These are phyloP conservation scores for Leptobrachium leishanense DNA, from an alignment of 2,113 vertebrate species.

Conservation along the genomic window DNA sequence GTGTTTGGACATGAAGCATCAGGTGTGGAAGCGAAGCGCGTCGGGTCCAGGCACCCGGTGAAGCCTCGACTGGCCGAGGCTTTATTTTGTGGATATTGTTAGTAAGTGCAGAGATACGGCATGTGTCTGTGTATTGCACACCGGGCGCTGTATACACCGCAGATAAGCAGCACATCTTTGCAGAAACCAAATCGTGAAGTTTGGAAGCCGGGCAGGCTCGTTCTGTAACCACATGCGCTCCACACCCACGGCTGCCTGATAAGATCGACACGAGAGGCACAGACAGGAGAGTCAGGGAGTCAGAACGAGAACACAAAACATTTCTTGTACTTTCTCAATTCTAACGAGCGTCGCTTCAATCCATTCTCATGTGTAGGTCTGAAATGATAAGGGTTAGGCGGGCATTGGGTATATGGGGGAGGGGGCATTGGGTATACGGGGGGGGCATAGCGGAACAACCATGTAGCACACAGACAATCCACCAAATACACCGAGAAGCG, in stretches of 20 bases:
- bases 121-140: too few species aligned
- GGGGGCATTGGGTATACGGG: not conserved
- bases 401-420: not conserved
- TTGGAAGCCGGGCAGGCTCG: not conserved
- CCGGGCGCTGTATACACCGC: not conserved
- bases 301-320: not conserved
- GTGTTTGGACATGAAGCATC: too few species aligned
- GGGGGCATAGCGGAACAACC: not conserved
- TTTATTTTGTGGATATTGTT: too few species aligned
- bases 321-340: not conserved
- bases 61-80: too few species aligned
- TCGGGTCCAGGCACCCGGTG: too few species aligned
- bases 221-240: not conserved
- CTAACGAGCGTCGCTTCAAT: not conserved
- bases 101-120: too few species aligned
- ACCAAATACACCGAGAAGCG: too few species aligned
- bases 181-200: not conserved
- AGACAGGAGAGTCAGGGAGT: not conserved
- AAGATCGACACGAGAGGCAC: not conserved
- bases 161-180: not conserved
- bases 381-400: too few species aligned
- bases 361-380: not conserved
- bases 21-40: too few species aligned
- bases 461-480: not conserved
- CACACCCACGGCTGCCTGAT: conserved; percentile 3